phyloP scores from a whole-genome alignment of 1,140 invertebrate genomes.

The Pseudomyrmex concolor region DNA sequence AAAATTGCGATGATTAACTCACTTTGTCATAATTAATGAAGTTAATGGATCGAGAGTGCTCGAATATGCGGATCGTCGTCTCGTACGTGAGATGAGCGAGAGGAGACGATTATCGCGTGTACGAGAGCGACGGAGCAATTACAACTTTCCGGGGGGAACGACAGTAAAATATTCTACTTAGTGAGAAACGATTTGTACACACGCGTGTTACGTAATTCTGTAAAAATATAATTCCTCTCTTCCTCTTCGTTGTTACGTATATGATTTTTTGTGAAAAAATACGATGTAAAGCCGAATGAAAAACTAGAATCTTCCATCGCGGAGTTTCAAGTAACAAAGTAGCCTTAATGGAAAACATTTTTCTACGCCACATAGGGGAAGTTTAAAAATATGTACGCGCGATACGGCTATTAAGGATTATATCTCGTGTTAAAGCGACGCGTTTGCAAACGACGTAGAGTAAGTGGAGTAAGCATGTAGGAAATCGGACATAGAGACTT shows the following conservation, averaged over 20 bases:
- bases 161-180: slow-evolving; percentile 11
- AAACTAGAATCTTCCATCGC: neutral
- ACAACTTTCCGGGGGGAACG: neutral
- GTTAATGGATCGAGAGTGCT: neutral
- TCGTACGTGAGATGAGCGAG: no score
- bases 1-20: neutral
- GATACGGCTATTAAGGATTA: neutral
- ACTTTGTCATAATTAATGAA: neutral
- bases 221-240: neutral
- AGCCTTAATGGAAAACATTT: neutral
- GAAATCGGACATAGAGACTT: neutral
- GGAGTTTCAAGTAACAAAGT: neutral
- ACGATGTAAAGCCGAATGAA: neutral
- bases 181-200: neutral
- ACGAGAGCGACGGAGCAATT: neutral
- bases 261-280: neutral
- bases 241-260: neutral
- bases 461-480: slow-evolving; percentile 15
- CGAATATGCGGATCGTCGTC: neutral
- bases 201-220: neutral
- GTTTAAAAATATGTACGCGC: neutral
- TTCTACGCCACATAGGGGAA: neutral
- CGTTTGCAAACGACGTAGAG: slow-evolving; percentile 7
- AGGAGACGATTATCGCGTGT: neutral
- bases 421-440: slow-evolving; percentile 3